Evolutionary conservation across 2,888 invertebrate genomes (phyloP), one percentile per base, ranked within the genome.

Genomic region (Deilephila porcellus): DNA sequence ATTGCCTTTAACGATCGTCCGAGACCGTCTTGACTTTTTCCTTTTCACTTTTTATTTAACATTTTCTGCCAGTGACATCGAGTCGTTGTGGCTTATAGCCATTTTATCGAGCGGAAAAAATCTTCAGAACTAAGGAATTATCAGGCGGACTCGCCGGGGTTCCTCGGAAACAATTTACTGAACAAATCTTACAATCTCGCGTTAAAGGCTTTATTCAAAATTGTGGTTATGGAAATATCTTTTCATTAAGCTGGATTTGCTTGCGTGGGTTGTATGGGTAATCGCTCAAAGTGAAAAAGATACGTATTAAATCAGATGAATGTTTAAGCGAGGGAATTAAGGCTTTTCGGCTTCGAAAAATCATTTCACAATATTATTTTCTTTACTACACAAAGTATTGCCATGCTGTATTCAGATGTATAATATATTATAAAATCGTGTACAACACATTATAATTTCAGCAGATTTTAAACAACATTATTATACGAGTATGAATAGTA

Each of bases 41-140:
- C 34, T 53, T 72, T 62, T 72, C 19, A 53, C 25, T 59, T 73
- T 73, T 70, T 59, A 67, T 56, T 72, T 60, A 67, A 53, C 29
- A 74, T 72, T 72, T 63, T 56, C 67, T 73, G 64, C 45, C 56
- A 45, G 20, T 73, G 59, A 29, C 59, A 59, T n/a, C 11, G 67
- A 74, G 71, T 53, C 67, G 19, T 25, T 25, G 67, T 19, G 20
- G 64, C 37, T 73, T 72, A 72, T 25, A n/a, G 56, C 37, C 45
- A 67, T 45, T 73, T 72, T 73, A 73, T 73, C 59, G 67, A 73
- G 72, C 67, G 72, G 64, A 73, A 75, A n/a, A 74, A 76, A 73
- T 64, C 64, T 59, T 73, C 67, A 67, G 67, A 67, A 73, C 72
- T 60, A 60, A 64, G 72, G 56, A 72, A 72, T 72, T 72, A 64